Evolutionary conservation across 2,797 vertebrate genomes (phyloP), one percentile per base, ranked within the genome.

Genomic region (Cygnus olor): DNA sequence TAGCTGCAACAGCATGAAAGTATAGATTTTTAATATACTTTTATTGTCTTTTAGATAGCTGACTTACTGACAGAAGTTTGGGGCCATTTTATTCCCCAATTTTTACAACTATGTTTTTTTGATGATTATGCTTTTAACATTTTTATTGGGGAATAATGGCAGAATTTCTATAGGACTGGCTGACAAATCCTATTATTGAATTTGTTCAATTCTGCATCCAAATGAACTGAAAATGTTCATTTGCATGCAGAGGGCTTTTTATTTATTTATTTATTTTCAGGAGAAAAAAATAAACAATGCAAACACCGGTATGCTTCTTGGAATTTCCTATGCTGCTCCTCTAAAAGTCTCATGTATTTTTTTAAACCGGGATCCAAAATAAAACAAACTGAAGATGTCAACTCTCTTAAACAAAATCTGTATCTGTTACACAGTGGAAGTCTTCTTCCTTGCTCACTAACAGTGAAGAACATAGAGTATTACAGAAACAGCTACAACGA

Each of bases 1-100:
- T 64, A 79, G 80, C 28, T 88, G 36, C 66, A 91, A 68, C 40
- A 27, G 22, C 70, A 84, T 22, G 61, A 17, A 90, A 90, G 49
- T 71, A 93, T 68, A 90, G 83, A 90, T 94, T 91, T 93, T 90
- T 84, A 92, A 95, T 89, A 90, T 63, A 85, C 18, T 82, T 94
- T 94, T 71, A 89, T 85, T 97, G 71, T 49, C 78, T 95, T 96
- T 86, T 68, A 89, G 85, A 86, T 79, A 73, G 47, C 45, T 90
- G 70, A 91, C 32, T 71, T 94, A 88, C 24, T 85, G 80, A 81
- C 80, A 63, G 38, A 73, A 30, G 12, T 61, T 94, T 86, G 3
- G 45, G 47, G 78, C 78, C 89, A 93, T 79, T 93, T 95, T 92
- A 51, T 86, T 78, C 64, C 53, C 79, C 56, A 80, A 25, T 88